Evolutionary conservation across 2,888 invertebrate species (phyloP).

Genomic region (Sphaerophoria rueppellii): DNA sequence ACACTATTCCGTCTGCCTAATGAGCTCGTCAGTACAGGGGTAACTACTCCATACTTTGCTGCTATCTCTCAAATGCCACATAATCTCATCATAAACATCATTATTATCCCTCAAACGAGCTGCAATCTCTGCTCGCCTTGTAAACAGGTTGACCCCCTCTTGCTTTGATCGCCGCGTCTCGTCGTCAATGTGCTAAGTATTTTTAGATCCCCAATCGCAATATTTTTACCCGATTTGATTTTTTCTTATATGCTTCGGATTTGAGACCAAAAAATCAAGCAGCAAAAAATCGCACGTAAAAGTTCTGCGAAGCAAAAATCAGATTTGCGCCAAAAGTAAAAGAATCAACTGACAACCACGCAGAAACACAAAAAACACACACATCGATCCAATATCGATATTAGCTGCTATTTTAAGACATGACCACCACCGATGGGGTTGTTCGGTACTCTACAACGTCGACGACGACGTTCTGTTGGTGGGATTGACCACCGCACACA

Average conservation of each 20-base stretch:
- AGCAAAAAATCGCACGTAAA: constrained; percentile 58
- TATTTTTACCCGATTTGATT: constrained; percentile 23
- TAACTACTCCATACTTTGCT: constrained; percentile 46
- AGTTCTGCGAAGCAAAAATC: constrained; percentile 56
- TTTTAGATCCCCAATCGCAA: constrained; percentile 63
- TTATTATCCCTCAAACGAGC: constrained; percentile 19
- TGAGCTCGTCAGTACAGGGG: constrained; percentile 50
- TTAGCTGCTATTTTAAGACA: constrained; percentile 70
- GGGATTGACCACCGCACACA: constrained; percentile 70
- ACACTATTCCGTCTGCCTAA: constrained; percentile 63
- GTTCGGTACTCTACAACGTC: constrained; percentile 32
- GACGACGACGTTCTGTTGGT: constrained; percentile 46
- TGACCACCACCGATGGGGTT: constrained; percentile 72
- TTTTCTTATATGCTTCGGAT: not conserved
- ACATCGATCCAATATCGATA: not conserved
- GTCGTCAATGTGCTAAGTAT: constrained; percentile 63
- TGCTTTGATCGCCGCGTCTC: constrained; percentile 1
- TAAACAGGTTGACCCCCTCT: constrained; percentile 61
- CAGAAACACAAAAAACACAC: constrained; percentile 30
- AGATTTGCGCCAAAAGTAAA: constrained; percentile 66
- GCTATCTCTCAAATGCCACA: constrained; percentile 63
- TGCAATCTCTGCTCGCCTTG: not conserved
- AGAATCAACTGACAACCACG: constrained; percentile 29
- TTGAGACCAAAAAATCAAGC: constrained; percentile 31
- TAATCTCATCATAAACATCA: constrained; percentile 69